Conservation (phyloP, 2,888 invertebrate genomes). For the Imbricaverruca yamaguchii region DNA sequence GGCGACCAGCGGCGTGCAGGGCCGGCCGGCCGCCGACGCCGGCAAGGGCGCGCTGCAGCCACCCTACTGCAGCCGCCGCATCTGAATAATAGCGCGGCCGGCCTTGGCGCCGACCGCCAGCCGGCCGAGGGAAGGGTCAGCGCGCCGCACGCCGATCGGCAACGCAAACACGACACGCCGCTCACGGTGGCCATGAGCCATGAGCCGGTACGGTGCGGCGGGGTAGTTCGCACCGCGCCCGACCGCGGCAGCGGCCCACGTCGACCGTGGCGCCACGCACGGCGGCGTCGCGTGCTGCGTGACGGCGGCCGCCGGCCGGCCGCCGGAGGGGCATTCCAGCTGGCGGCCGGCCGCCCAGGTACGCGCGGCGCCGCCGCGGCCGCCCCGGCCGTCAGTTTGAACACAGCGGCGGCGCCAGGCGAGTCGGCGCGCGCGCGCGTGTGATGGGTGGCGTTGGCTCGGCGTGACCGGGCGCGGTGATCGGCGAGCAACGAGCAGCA, state of each 20-base stretch:
- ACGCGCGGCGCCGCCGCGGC: neutral
- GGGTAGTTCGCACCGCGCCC: neutral
- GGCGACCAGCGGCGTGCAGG: neutral
- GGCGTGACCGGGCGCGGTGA: too few species aligned
- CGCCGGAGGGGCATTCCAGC: conserved; percentile 7
- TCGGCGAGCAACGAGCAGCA: too few species aligned
- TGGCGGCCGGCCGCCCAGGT: conserved; percentile 11
- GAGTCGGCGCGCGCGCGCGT: too few species aligned
- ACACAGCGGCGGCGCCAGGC: neutral
- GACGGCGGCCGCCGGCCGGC: neutral
- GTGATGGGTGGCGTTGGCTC: too few species aligned
- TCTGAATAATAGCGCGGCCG: too few species aligned
- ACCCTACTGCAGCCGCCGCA: too few species aligned
- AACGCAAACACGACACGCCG: too few species aligned
- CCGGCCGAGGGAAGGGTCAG: too few species aligned
- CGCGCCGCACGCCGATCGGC: too few species aligned
- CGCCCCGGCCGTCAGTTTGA: conserved; percentile 15
- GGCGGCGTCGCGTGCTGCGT: neutral
- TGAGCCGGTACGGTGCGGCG: too few species aligned
- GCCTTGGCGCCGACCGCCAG: too few species aligned
- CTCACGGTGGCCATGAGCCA: too few species aligned
- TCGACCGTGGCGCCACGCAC: neutral
- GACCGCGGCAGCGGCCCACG: neutral
- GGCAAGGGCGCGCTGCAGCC: neutral
- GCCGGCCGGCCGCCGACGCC: neutral